These are phyloP conservation scores for Cygnus buccinator DNA, from an alignment of 2,113 vertebrate species.

Conservation along the genomic window DNA sequence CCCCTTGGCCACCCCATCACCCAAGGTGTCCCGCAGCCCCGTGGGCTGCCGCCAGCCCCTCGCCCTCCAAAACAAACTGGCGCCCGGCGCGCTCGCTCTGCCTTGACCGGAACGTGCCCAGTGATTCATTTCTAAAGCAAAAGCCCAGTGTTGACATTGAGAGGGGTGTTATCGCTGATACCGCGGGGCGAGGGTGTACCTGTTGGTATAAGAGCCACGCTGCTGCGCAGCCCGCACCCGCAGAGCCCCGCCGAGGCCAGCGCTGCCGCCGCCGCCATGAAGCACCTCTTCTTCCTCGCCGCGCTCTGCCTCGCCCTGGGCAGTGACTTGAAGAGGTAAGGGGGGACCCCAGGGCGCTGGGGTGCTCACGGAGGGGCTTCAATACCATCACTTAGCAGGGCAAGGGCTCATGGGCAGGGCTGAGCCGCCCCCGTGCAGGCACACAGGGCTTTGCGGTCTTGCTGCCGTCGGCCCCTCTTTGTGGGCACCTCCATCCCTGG, in stretches of 20 bases:
- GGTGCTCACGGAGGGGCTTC: accelerated
- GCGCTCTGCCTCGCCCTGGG: background rate
- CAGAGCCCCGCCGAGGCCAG: background rate
- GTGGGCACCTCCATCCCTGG: no score
- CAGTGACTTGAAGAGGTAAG: slow-evolving; percentile 54
- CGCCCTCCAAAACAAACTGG: slow-evolving; percentile 41
- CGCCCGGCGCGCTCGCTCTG: background rate
- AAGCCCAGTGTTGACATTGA: slow-evolving; percentile 43
- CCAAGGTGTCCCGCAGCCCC: background rate
- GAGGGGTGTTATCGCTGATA: background rate
- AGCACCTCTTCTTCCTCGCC: background rate
- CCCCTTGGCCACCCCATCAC: background rate
- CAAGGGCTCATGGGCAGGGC: accelerated
- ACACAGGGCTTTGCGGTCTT: no score
- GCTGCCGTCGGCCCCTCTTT: no score
- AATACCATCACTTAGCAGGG: accelerated
- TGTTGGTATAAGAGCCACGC: slow-evolving; percentile 14
- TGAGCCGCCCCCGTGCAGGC: accelerated
- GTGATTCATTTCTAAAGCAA: slow-evolving; percentile 33
- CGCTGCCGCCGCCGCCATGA: background rate
- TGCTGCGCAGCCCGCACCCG: background rate
- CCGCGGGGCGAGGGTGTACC: background rate
- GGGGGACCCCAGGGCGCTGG: background rate
- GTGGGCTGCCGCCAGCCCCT: background rate
- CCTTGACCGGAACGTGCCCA: background rate